Conservation (phyloP, 2,113 vertebrate genomes). For the Melanerpes aurifrons region DNA sequence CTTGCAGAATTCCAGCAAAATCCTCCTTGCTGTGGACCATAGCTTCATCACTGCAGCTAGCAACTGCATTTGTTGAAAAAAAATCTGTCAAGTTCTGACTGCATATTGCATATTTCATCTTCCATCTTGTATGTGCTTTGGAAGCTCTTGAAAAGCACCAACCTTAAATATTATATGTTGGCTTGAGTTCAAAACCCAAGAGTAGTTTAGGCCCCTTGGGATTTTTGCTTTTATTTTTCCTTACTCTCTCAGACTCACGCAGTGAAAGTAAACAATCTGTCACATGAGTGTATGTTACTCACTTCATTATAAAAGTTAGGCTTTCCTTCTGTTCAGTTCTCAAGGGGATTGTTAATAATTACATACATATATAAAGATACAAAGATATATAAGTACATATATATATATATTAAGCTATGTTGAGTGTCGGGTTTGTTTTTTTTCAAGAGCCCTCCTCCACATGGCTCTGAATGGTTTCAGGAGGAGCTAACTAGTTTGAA, state of each 20-base stretch:
- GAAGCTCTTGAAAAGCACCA: conserved; percentile 5
- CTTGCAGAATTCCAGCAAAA: not conserved
- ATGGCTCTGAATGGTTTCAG: not conserved
- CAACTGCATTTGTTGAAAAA: not conserved
- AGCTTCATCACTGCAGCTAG: not conserved
- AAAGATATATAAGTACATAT: not conserved
- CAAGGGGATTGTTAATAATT: not conserved
- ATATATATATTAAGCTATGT: not conserved
- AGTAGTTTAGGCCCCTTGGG: not conserved
- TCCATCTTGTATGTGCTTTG: not conserved
- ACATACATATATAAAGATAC: not conserved
- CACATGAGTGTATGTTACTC: not conserved
- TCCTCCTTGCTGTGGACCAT: not conserved
- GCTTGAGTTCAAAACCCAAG: not conserved
- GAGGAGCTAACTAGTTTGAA: not conserved
- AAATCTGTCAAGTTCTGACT: not conserved
- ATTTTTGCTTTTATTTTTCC: not conserved
- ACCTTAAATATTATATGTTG: not conserved
- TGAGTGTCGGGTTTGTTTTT: not conserved
- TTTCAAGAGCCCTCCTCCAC: rapidly evolving
- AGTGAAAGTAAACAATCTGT: conserved; percentile 19
- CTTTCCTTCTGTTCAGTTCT: not conserved
- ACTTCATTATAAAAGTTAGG: not conserved
- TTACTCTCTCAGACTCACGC: not conserved
- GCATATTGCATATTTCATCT: not conserved